Conservation (phyloP, 1,140 invertebrate species). For the Ridgeia piscesae region DNA sequence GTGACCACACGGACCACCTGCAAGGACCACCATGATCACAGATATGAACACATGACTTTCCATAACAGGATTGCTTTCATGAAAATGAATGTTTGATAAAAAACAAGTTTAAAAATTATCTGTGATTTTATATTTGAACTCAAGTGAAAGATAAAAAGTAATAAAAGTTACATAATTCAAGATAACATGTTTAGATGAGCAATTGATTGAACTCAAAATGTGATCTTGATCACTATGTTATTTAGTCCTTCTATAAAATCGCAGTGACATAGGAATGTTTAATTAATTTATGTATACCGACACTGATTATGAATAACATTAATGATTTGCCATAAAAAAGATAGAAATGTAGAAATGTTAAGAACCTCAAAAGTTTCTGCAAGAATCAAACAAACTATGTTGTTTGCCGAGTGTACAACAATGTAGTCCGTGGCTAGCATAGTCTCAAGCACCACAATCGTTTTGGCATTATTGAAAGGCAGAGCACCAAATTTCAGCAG, state of each 20-base stretch:
- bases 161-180: background rate
- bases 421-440: background rate
- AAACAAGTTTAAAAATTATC: background rate
- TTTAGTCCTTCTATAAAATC: background rate
- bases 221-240: background rate
- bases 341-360: background rate
- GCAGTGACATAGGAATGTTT: background rate
- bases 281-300: background rate
- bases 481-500: background rate
- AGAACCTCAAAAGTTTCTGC: background rate
- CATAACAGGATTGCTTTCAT: background rate
- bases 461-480: background rate
- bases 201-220: too few species aligned
- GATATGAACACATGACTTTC: background rate
- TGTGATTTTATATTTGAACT: background rate
- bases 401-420: background rate
- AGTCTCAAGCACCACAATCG: background rate
- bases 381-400: background rate
- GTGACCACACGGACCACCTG: background rate
- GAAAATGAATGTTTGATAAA: background rate
- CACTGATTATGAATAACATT: background rate
- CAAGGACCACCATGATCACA: background rate
- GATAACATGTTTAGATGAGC: too few species aligned
- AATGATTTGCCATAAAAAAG: background rate
- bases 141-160: background rate